These are phyloP conservation scores for Mastigias papua DNA, from an alignment of 30 jellyfish, hydroid and myxozoan genomes.

Conservation along the genomic window DNA sequence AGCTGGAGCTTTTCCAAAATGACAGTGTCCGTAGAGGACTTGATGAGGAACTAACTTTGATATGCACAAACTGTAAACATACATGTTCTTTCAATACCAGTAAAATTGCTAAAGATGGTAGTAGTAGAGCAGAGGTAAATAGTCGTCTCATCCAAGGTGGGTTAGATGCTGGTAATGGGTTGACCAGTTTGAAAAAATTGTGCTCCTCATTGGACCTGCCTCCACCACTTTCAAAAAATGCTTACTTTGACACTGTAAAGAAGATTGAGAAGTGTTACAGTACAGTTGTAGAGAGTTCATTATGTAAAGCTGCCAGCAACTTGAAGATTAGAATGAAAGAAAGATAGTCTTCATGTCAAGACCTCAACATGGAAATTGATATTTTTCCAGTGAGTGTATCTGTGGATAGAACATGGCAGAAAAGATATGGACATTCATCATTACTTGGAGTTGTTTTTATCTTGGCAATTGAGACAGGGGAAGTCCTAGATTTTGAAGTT, in stretches of 20 bases:
- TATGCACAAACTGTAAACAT: slow-evolving; percentile 15
- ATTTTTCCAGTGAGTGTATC: slow-evolving; percentile 22
- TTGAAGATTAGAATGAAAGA: neutral
- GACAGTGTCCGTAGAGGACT: slow-evolving; percentile 12
- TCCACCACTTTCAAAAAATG: too few species aligned
- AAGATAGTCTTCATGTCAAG: slow-evolving; percentile 4
- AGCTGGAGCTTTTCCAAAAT: slow-evolving; percentile 16
- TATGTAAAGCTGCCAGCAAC: neutral
- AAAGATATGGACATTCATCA: slow-evolving; percentile 51
- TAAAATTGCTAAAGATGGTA: slow-evolving; percentile 1
- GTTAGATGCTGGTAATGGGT: slow-evolving; percentile 11
- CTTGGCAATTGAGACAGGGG: too few species aligned
- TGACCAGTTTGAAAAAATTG: slow-evolving; percentile 14
- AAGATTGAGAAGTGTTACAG: too few species aligned
- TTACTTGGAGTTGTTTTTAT: too few species aligned
- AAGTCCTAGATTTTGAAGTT: too few species aligned
- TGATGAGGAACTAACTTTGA: slow-evolving; percentile 15
- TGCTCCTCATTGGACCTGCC: slow-evolving; percentile 2
- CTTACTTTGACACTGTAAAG: too few species aligned
- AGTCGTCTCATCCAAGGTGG: slow-evolving; percentile 20
- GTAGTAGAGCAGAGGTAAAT: slow-evolving; percentile 21
- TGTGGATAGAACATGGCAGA: slow-evolving; percentile 60
- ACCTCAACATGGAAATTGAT: slow-evolving; percentile 2
- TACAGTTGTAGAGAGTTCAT: too few species aligned
- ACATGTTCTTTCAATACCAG: neutral